phyloP scores from a whole-genome alignment of 2,797 vertebrate genomes.

The Lates japonicus region DNA sequence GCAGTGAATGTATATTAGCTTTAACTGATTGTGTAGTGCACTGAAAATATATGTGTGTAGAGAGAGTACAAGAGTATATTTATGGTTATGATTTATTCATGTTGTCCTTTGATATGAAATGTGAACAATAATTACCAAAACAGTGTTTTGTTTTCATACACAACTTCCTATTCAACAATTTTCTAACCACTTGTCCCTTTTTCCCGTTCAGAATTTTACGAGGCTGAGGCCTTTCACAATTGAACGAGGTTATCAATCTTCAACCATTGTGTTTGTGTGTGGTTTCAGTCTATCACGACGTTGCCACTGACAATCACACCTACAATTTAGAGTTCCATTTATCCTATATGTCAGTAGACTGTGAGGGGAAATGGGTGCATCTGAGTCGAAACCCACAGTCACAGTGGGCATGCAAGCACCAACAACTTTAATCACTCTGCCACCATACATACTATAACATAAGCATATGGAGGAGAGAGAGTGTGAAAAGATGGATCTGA shows the following conservation, averaged over 20 bases:
- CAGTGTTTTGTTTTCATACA: constrained; percentile 5
- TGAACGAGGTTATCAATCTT: neutral
- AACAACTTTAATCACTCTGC: neutral
- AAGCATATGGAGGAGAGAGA: neutral
- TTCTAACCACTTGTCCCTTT: constrained; percentile 24
- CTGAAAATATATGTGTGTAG: neutral
- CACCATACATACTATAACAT: neutral
- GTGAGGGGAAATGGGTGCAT: constrained; percentile 8
- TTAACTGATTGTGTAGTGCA: neutral
- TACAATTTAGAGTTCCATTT: constrained; percentile 39
- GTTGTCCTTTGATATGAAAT: neutral
- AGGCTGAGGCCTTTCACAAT: neutral
- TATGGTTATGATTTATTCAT: neutral
- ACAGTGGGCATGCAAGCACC: neutral
- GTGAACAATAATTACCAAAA: neutral
- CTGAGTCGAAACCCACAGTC: constrained; percentile 16
- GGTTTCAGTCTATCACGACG: constrained; percentile 19
- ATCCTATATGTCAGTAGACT: constrained; percentile 35
- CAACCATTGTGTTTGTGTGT: neutral
- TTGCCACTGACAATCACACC: constrained; percentile 29
- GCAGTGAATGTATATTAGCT: neutral
- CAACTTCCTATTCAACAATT: neutral
- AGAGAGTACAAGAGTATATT: neutral
- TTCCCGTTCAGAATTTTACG: neutral
- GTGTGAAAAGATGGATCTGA: neutral